A percentile compares a stretch with the other conserved stretches of the same genome.
phyloP scores from a whole-genome alignment of 2,888 invertebrate genomes.

The Drosophila paracracens region DNA sequence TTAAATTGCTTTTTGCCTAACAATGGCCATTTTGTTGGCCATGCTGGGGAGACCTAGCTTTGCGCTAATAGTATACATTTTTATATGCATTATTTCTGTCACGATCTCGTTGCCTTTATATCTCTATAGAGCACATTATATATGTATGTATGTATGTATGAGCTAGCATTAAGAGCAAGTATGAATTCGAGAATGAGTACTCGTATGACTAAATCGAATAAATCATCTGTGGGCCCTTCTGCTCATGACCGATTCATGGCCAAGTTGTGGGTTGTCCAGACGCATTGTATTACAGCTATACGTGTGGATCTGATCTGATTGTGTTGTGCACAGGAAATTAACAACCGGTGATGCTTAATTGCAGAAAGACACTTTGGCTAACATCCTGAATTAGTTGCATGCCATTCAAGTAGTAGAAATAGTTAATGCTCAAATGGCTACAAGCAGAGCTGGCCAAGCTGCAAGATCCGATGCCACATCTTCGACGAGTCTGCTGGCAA shows the following conservation, averaged over 20 bases:
- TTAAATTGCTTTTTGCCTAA: conserved; percentile 64
- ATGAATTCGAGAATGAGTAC: conserved; percentile 17
- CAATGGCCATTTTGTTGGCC: conserved; percentile 65
- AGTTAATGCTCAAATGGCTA: conserved; percentile 28
- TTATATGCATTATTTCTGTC: conserved; percentile 82
- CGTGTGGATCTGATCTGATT: conserved; percentile 1
- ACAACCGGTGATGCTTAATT: conserved; percentile 55
- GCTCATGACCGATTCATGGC: conserved; percentile 50
- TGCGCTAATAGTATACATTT: conserved; percentile 77
- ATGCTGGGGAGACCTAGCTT: conserved; percentile 38
- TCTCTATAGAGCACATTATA: conserved; percentile 68
- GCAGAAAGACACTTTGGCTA: conserved; percentile 62
- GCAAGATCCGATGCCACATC: conserved; percentile 32
- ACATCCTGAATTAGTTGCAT: conserved; percentile 76
- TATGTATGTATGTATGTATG: not conserved
- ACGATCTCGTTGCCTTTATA: conserved; percentile 80
- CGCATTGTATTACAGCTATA: conserved; percentile 1
- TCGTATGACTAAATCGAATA: conserved; percentile 26
- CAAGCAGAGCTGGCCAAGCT: conserved; percentile 5
- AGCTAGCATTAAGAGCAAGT: conserved; percentile 20
- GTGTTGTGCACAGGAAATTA: conserved; percentile 33
- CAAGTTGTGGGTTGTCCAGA: conserved; percentile 35
- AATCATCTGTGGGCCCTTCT: conserved; percentile 32
- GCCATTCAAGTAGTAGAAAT: conserved; percentile 56
- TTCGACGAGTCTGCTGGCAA: conserved; percentile 49